These are phyloP conservation scores for Antennarius maculatus DNA, from an alignment of 2,797 vertebrate genomes.

Conservation along the genomic window DNA sequence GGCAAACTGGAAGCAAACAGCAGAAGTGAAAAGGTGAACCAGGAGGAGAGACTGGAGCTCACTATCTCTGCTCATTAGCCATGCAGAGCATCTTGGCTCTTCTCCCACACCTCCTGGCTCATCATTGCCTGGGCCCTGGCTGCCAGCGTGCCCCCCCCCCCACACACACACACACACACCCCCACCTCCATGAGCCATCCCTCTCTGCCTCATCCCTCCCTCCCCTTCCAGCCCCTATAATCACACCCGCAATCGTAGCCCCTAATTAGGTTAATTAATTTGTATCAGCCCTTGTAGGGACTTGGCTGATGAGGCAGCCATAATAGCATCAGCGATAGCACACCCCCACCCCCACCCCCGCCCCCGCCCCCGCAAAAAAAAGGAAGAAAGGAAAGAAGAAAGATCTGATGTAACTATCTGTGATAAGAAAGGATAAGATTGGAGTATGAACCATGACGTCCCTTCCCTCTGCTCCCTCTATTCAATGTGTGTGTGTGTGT, in stretches of 20 bases:
- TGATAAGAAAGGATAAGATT: slow-evolving; percentile 57
- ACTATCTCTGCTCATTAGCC: slow-evolving; percentile 85
- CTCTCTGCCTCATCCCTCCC: slow-evolving; percentile 47
- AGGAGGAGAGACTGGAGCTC: slow-evolving; percentile 46
- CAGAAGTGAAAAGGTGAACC: slow-evolving; percentile 40
- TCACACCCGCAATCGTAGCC: slow-evolving; percentile 99
- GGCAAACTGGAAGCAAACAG: slow-evolving; percentile 30
- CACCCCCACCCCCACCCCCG: slow-evolving; percentile 59
- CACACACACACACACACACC: slow-evolving; percentile 55
- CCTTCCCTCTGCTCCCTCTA: slow-evolving; percentile 50
- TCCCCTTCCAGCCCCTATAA: slow-evolving; percentile 83
- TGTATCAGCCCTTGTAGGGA: slow-evolving; percentile 99
- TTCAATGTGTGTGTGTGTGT: slow-evolving; percentile 36
- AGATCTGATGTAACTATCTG: slow-evolving; percentile 58
- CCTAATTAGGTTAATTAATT: slow-evolving; percentile 99
- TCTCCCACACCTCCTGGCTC: slow-evolving; percentile 94
- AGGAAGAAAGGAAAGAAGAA: neutral
- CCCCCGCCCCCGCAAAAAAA: slow-evolving; percentile 46
- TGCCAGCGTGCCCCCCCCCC: slow-evolving; percentile 88
- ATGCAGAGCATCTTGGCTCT: slow-evolving; percentile 94
- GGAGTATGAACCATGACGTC: slow-evolving; percentile 64
- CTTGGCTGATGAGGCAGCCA: slow-evolving; percentile 98
- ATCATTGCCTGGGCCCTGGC: slow-evolving; percentile 93
- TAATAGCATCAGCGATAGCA: slow-evolving; percentile 89
- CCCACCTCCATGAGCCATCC: slow-evolving; percentile 71